Conservation (phyloP, 2,113 vertebrate genomes). For the Scortum barcoo region DNA sequence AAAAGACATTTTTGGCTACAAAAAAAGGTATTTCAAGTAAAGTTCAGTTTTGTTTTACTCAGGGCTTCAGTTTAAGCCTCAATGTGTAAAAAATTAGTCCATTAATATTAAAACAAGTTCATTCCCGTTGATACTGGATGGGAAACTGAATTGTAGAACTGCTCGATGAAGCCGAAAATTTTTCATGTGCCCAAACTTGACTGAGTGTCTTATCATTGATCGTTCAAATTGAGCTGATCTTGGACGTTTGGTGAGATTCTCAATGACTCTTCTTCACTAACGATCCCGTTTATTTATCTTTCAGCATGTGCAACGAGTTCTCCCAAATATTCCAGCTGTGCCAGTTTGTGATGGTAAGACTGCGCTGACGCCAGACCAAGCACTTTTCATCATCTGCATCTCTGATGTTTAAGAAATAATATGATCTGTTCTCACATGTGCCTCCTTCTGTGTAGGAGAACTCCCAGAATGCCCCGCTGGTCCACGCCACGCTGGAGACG, state of each 20-base stretch:
- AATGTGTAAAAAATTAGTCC: not conserved
- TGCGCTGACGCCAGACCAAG: not conserved
- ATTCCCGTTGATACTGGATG: not conserved
- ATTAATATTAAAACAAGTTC: not conserved
- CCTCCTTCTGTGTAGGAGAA: slow-evolving; percentile 86
- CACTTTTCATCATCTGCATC: not conserved
- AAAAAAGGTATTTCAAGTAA: no score
- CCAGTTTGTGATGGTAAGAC: slow-evolving; percentile 97
- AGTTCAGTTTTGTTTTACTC: no score
- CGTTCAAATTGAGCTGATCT: no score
- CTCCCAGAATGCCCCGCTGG: slow-evolving; percentile 96
- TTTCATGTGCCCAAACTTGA: no score
- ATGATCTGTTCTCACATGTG: not conserved
- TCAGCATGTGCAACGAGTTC: slow-evolving; percentile 98
- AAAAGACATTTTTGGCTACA: no score
- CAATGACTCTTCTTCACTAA: not conserved
- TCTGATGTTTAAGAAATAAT: not conserved
- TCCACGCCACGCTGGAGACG: slow-evolving; percentile 96
- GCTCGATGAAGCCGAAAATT: no score
- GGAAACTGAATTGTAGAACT: no score
- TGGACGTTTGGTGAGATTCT: no score
- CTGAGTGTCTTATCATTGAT: no score
- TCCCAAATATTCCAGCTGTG: slow-evolving; percentile 98
- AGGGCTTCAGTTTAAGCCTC: not conserved
- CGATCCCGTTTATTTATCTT: slow-evolving; percentile 37